Evolutionary conservation across 2,113 vertebrate species (phyloP).

Genomic region (Pelecanoides urinatrix): DNA sequence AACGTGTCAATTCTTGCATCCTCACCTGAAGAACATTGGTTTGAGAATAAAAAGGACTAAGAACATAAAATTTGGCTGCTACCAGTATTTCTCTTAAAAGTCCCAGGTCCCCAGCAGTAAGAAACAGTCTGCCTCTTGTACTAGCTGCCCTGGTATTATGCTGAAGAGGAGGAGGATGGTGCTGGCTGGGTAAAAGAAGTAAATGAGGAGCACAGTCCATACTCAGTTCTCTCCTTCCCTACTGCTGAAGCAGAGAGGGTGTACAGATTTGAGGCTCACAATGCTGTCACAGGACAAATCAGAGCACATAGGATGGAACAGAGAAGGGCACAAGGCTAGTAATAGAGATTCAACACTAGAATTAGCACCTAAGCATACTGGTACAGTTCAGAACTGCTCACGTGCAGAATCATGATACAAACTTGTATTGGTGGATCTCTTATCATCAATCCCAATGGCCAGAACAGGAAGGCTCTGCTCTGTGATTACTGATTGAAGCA

Average conservation of each 20-base stretch:
- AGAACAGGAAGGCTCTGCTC: neutral
- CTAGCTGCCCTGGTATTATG: neutral
- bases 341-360: neutral
- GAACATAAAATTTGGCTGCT: neutral
- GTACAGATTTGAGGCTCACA: neutral
- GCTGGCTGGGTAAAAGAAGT: neutral
- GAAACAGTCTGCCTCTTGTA: neutral
- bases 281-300: neutral
- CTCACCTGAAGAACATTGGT: conserved; percentile 54
- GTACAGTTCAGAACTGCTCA: neutral
- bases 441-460: neutral
- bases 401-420: neutral
- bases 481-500: neutral
- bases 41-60: neutral
- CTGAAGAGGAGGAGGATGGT: neutral
- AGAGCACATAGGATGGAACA: neutral
- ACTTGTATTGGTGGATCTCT: neutral
- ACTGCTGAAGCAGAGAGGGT: neutral
- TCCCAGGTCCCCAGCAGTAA: neutral
- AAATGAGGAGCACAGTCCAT: neutral
- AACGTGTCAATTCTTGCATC: conserved; percentile 56
- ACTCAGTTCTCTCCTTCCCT: neutral
- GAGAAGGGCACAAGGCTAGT: neutral
- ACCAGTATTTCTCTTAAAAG: neutral
- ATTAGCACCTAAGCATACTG: neutral